Base-by-base conservation (phyloP, 2,888 invertebrate species). In the Atrina japonica region DNA sequence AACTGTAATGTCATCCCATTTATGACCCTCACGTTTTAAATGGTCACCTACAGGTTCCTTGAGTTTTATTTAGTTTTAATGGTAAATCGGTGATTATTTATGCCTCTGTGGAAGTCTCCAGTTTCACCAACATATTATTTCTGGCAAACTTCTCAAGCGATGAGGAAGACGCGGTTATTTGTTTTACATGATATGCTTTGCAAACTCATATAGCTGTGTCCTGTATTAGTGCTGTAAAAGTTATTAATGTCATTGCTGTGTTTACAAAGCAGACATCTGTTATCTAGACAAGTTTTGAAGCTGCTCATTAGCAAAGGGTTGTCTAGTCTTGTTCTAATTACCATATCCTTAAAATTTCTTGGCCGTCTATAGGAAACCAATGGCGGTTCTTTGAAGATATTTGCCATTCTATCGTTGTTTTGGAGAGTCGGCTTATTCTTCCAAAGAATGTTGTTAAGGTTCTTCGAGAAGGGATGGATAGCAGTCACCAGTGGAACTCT, bases 351-450 rank as follows among this genome's bases (percentile, higher is more conserved):
- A 23, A n/a, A 11, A n/a, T 53, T 29, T 25, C 29, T 3, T 11
- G 52, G 27, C 11, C 27, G 25, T 25, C 11, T 53, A 27, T n/a
- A 53, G 53, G 27, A 14, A 27, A 27, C 11, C 35, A 35, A 7
- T 11, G 27, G 53, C 6, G 53, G 29, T 11, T 53, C 53, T 16
- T 53, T 53, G 27, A 53, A 53, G 27, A 53, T 7, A n/a, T 53
- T 29, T 53, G 53, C 27, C 53, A 53, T 53, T 53, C 27, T 21
- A 14, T 53, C n/a, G 14, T 27, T 53, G 7, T 5, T 25, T 9
- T 53, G 27, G n/a, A 53, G 53, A 27, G 29, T 53, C 11, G 53
- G 53, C 29, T 27, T 6, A 27, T 53, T 53, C 53, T 27, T 53
- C 29, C 0, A n/a, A 27, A 53, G n/a, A n/a, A n/a, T n/a, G n/a